A percentile compares a stretch with the other conserved stretches of the same genome.
phyloP scores from a whole-genome alignment of 37 sponge, comb jelly and placozoan species.

The Diacarnus erythraeanus region DNA sequence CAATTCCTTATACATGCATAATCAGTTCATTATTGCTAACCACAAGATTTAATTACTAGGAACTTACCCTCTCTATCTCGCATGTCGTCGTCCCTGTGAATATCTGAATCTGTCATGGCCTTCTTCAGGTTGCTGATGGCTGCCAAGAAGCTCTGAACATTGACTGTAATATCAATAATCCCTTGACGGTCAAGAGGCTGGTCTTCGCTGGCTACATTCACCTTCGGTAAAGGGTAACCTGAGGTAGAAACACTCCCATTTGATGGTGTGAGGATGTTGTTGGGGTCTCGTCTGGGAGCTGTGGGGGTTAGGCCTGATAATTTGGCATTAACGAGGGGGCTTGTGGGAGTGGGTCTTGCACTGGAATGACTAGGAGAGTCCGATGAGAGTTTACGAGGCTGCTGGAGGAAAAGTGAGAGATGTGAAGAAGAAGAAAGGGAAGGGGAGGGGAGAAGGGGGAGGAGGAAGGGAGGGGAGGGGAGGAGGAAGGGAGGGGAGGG shows the following conservation, averaged over 20 bases:
- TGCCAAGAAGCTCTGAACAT: constrained; percentile 58
- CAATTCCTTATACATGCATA: too few relatives aligned
- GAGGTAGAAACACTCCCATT: not conserved
- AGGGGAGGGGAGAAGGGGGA: not conserved
- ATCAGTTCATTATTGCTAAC: too few relatives aligned
- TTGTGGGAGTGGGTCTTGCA: constrained; percentile 2
- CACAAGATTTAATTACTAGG: not conserved
- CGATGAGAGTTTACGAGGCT: not conserved
- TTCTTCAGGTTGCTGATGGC: constrained; percentile 31
- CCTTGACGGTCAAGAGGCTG: constrained; percentile 49
- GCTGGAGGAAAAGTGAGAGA: not conserved
- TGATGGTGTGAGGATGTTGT: not conserved
- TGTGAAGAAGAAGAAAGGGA: not conserved
- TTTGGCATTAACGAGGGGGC: constrained; percentile 34
- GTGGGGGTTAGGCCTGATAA: not conserved
- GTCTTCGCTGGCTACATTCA: constrained; percentile 46
- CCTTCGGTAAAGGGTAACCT: not conserved
- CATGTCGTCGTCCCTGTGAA: not conserved
- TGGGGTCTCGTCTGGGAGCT: not conserved
- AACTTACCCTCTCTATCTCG: constrained; percentile 3
- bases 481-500: not conserved
- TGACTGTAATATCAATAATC: constrained; percentile 57
- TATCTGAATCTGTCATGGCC: constrained; percentile 41
- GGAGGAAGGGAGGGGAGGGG: not conserved
- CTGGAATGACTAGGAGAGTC: constrained; percentile 13